Base-by-base conservation (phyloP, 2,113 vertebrate species). In the Heterocephalus glaber region DNA sequence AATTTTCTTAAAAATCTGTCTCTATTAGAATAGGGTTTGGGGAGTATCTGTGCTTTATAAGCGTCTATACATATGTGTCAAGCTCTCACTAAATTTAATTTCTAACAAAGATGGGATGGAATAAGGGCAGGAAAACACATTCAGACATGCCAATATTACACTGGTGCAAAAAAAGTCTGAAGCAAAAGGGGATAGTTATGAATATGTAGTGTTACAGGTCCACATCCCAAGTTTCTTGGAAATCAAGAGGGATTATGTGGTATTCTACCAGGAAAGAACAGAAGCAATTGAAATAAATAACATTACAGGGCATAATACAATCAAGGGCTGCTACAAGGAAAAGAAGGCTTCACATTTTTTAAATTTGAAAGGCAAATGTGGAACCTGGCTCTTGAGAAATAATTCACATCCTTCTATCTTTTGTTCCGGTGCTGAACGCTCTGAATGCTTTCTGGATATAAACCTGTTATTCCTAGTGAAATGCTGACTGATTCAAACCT, bases 311-410 rank as follows among this genome's bases (percentile, higher is more conserved):
- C 16, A 74, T 68, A 77, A 83, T 41, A 61, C 2, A 80, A 80
- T 35, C 5, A 44, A 95, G 49, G 47, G 2, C 49, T 95, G 3
- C 35, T 81, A 38, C 26, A 47, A 90, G 30, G 70, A 35, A 66
- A 88, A 52, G 17, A 35, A 63, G 26, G 1, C 5, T 76, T 95
- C 58, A 66, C 47, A 72, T 77, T 81, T 87, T 41, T 72, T 44
- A 47, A 86, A 95, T 87, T 2, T 85, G 58, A 90, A 96, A 94
- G 85, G 87, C 74, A 95, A 94, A 92, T 86, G 47, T 61, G 89
- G 44, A 96, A 56, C 9, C 2, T 61, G 28, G 66, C 77, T 76
- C 56, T 60, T n/a, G 33, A 68, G 68, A 89, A 96, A 96, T 63
- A 68, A 82, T 81, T 88, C 54, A 70, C 86, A 87, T 68, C 12